Evolutionary conservation across 2,888 invertebrate species (phyloP).

Genomic region (Mimachlamys varia): DNA sequence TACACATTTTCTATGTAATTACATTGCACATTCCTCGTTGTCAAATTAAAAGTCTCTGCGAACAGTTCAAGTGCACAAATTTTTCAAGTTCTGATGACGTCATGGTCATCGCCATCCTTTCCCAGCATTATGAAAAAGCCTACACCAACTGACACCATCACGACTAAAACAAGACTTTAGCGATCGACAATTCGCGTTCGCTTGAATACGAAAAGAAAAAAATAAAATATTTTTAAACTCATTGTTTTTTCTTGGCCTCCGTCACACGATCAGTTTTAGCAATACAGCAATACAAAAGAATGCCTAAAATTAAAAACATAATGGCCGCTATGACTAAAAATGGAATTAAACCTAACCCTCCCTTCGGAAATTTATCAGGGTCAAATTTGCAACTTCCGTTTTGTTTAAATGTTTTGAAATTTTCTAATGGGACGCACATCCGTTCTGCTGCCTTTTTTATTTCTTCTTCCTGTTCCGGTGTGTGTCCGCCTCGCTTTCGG

Average conservation of each 20-base stretch:
- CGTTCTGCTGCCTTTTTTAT: not conserved
- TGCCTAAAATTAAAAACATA: not conserved
- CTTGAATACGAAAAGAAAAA: not conserved
- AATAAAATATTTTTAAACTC: not conserved
- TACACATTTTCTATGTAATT: no score
- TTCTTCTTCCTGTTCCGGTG: slow-evolving; percentile 35
- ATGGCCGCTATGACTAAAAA: not conserved
- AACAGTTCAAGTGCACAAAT: no score
- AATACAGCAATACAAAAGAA: not conserved
- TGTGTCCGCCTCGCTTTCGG: slow-evolving; percentile 36
- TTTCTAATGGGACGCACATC: not conserved
- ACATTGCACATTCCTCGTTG: no score
- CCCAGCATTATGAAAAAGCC: no score
- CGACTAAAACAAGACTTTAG: not conserved
- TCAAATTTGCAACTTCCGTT: slow-evolving; percentile 35
- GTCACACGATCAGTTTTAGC: not conserved
- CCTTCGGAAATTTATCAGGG: not conserved
- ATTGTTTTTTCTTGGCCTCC: not conserved
- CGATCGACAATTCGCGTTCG: not conserved
- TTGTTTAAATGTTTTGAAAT: slow-evolving; percentile 36
- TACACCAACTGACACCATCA: not conserved
- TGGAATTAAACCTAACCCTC: slow-evolving; percentile 22
- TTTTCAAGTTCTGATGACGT: no score
- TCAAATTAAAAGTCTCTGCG: no score
- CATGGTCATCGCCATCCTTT: no score